Percentiles rank a stretch among this genome's conserved stretches.
phyloP scores from a whole-genome alignment of 1,140 invertebrate species.

The Doryteuthis pealeii region DNA sequence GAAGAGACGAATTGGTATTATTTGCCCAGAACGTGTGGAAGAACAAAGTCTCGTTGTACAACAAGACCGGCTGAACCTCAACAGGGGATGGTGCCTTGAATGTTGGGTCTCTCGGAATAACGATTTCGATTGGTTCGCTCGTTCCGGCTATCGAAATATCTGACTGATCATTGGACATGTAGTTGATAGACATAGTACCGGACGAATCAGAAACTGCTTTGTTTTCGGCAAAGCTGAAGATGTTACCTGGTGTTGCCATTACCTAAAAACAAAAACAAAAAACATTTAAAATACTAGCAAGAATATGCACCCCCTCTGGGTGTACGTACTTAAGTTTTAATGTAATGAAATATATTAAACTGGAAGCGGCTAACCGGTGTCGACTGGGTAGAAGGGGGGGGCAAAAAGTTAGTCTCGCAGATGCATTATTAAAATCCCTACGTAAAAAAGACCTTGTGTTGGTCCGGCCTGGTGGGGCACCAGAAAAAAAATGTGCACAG shows the following conservation, averaged over 20 bases:
- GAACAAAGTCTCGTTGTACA: slow-evolving; percentile 27
- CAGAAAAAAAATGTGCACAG: no score
- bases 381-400: no score
- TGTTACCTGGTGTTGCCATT: slow-evolving; percentile 16
- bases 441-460: no score
- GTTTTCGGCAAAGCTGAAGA: slow-evolving; percentile 15
- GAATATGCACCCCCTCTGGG: no score
- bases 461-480: no score
- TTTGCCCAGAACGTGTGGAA: slow-evolving; percentile 21
- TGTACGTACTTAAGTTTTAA: no score
- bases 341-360: no score
- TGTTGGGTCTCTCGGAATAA: slow-evolving; percentile 33
- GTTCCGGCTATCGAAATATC: slow-evolving; percentile 11
- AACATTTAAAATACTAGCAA: neutral
- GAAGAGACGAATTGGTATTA: slow-evolving; percentile 3
- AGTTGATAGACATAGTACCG: slow-evolving; percentile 17
- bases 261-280: slow-evolving; percentile 12
- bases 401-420: no score
- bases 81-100: neutral
- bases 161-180: slow-evolving; percentile 6
- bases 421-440: no score
- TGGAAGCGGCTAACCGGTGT: no score
- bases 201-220: slow-evolving; percentile 1
- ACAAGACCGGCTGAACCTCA: neutral
- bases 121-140: slow-evolving; percentile 31